A percentile compares a stretch with the other conserved stretches of the same genome.
Evolutionary conservation across 2,113 vertebrate genomes (phyloP).

Genomic region (Silurus asotus): DNA sequence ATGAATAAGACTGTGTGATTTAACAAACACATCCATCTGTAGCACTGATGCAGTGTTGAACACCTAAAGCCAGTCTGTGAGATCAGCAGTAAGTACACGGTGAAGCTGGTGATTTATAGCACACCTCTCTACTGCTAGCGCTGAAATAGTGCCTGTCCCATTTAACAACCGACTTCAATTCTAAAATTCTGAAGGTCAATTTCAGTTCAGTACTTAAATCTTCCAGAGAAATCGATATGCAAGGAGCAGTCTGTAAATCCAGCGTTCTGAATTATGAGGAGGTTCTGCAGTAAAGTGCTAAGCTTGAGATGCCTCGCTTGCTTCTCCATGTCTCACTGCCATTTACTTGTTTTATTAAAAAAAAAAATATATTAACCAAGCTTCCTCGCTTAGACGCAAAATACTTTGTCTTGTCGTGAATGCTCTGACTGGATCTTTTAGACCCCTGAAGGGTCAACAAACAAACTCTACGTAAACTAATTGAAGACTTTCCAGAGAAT

Average conservation of each 20-base stretch:
- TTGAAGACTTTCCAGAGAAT: background rate
- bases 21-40: conserved; percentile 28
- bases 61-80: background rate
- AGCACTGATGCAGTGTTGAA: background rate
- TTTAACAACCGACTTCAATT: background rate
- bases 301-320: background rate
- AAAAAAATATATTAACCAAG: background rate
- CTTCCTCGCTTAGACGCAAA: background rate
- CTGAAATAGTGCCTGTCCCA: background rate
- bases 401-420: background rate
- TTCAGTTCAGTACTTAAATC: conserved; percentile 13
- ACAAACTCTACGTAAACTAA: too few species aligned
- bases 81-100: background rate
- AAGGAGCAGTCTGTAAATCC: background rate
- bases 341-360: background rate
- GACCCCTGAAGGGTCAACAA: background rate
- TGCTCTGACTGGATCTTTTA: background rate
- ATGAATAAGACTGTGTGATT: conserved; percentile 4
- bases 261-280: background rate
- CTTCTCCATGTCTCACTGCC: background rate
- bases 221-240: background rate
- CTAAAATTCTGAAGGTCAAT: conserved; percentile 14
- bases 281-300: background rate
- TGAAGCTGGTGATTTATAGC: conserved; percentile 7
- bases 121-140: background rate